Base-by-base conservation (phyloP, 2,888 invertebrate species). In the Ochropleura plecta region DNA sequence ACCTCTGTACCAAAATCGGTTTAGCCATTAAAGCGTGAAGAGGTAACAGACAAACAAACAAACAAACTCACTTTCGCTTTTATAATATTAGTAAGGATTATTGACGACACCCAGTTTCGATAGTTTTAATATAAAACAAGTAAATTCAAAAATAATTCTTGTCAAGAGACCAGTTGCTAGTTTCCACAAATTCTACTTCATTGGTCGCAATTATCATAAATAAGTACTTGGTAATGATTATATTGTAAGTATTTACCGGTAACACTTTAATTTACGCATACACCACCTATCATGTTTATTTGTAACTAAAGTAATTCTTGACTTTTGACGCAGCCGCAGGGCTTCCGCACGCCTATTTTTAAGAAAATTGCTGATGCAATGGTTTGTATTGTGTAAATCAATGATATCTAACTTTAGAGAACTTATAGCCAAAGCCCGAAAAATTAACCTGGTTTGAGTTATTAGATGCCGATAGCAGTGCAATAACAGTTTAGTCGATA, bases 231-330 rank as follows among this genome's bases (percentile, higher is more conserved):
- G 49, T 20, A 16, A 18, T 59, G 42, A 62, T 44, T 42, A n/a
- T 42, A 49, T 7, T 18, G 18, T 12, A 48, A 49, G 76, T 59
- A 30, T 5, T 76, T 49, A 30, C 10, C 20, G 2, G 6, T 51
- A 60, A 55, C 10, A 63, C 76, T 81, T 46, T 8, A 51, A 44
- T 51, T 14, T 40, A 57, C 59, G 46, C 18, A 64, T 49, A 10
- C 40, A 10, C 30, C 20, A 12, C 42, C 6, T 46, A 51, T 63
- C 30, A 30, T 46, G 3, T 70, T 55, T 63, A 40, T 20, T 14
- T 48, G 51, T 63, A 14, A n/a, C 62, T 55, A 16, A 51, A 59
- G 16, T 53, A 18, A 16, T 46, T 16, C 6, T 59, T 9, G 1
- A 68, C 16, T 30, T 68, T 18, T 67, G 51, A 14, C 12, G 10